Evolutionary conservation across 2,113 vertebrate genomes (phyloP).

Genomic region (Tamias sibiricus): DNA sequence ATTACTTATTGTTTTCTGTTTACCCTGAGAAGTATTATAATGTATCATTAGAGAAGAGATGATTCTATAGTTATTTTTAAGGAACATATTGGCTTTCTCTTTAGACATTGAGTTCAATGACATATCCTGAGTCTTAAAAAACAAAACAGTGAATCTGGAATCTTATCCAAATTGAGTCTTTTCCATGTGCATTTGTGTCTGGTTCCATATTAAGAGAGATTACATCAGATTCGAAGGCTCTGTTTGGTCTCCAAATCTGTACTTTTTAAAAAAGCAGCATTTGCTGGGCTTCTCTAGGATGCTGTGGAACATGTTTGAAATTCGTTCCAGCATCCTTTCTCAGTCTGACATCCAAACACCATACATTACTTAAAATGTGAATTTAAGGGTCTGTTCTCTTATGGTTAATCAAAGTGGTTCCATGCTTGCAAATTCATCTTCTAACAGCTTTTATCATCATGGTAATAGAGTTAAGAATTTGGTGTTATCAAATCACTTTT

Average conservation of each 20-base stretch:
- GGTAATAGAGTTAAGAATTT: slow-evolving; percentile 50
- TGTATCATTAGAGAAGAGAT: slow-evolving; percentile 28
- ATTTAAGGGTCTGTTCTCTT: slow-evolving; percentile 39
- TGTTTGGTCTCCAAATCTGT: slow-evolving; percentile 54
- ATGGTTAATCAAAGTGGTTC: slow-evolving; percentile 39
- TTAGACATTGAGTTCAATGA: slow-evolving; percentile 16
- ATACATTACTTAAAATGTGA: background rate
- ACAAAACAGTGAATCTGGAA: slow-evolving; percentile 44
- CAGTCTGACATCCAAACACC: slow-evolving; percentile 27
- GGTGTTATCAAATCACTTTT: slow-evolving; percentile 54
- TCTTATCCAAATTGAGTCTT: slow-evolving; percentile 44
- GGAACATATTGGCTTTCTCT: slow-evolving; percentile 21
- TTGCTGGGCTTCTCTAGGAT: background rate
- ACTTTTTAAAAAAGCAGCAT: background rate
- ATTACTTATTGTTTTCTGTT: slow-evolving; percentile 9
- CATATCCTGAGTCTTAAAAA: slow-evolving; percentile 48
- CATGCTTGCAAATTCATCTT: slow-evolving; percentile 19
- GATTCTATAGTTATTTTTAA: background rate
- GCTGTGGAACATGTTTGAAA: background rate
- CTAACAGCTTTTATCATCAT: background rate
- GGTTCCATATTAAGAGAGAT: slow-evolving; percentile 65
- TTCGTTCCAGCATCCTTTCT: background rate
- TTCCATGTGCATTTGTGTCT: slow-evolving; percentile 65
- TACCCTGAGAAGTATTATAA: slow-evolving; percentile 30
- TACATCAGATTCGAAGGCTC: slow-evolving; percentile 60